phyloP scores from a whole-genome alignment of 2,888 invertebrate species.

The Orgyia antiqua region DNA sequence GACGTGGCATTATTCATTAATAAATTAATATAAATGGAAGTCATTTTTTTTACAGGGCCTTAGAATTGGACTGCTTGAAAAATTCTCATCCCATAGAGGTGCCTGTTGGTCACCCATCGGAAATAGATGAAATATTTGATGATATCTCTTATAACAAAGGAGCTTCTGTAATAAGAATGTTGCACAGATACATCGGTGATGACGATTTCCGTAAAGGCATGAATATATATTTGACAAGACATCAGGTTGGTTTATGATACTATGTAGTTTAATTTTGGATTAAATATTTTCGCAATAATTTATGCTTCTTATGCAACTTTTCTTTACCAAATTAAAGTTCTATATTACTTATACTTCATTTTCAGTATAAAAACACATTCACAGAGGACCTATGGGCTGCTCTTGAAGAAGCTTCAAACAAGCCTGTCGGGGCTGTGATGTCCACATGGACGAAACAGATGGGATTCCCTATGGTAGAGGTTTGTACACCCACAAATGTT shows the following conservation, averaged over 20 bases:
- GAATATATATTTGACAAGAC: constrained; percentile 91
- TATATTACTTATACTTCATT: no score
- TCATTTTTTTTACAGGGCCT: constrained; percentile 80
- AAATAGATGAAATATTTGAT: constrained; percentile 98
- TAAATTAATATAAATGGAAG: no score
- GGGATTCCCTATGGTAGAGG: constrained; percentile 91
- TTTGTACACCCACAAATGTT: constrained; percentile 41
- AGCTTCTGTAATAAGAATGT: constrained; percentile 95
- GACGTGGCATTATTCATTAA: no score
- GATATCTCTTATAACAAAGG: constrained; percentile 98
- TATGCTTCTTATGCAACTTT: background rate
- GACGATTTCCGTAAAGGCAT: constrained; percentile 95
- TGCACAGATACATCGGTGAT: constrained; percentile 95
- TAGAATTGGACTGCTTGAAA: constrained; percentile 91
- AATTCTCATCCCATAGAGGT: constrained; percentile 98
- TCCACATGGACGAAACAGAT: constrained; percentile 97
- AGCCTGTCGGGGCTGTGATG: constrained; percentile 95
- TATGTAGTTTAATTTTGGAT: background rate
- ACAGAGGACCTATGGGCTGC: constrained; percentile 97
- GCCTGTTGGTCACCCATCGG: constrained; percentile 94
- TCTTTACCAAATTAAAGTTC: background rate
- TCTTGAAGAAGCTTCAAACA: constrained; percentile 91
- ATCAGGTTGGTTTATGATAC: constrained; percentile 75
- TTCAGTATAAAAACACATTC: constrained; percentile 91
- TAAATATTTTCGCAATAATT: background rate